Base-by-base conservation (phyloP, 2,113 vertebrate species). In the Chaetodon auriga region DNA sequence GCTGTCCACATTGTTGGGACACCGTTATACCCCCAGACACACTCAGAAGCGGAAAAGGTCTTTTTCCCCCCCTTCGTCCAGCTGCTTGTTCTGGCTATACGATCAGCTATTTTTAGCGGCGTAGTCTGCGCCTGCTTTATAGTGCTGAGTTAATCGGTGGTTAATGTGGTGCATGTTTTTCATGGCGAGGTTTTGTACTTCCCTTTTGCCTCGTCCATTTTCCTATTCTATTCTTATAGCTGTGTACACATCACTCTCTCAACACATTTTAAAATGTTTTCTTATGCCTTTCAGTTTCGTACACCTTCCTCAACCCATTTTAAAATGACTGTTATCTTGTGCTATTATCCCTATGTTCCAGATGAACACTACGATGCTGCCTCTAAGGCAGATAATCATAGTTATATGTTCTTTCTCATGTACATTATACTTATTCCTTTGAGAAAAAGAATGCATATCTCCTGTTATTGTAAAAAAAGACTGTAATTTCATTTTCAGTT, bases 71-170 rank as follows among this genome's bases (percentile, higher is more conserved):
- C 30, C 61, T 30, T 69, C 49, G 14, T 69, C 83, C 78, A 85
- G 84, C 72, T 89, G 91, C 88, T 90, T 89, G 43, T 88, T 89
- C 82, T 92, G 85, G 82, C 89, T 70, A 85, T 90, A 86, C n/a
- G 6, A 68, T 68, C 23, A 57, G 81, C 81, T 94, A 94, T 93
- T 92, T 95, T 92, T 95, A 94, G 93, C 66, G 58, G 21, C 83
- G 68, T 30, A 84, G 78, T 62, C 70, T 89, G 84, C 61, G 73
- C 72, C 85, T 81, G 75, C 62, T 84, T 85, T 82, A 75, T 77
- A 55, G 51, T 69, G 77, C 49, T 83, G 87, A 90, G 78, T 81
- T 87, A 89, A 87, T 85, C 49, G 10, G 71, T 90, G 76, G 80
- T 82, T 72, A 78, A 88, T 89, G 80, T 82, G 69, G 68, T n/a